A percentile compares a stretch with the other conserved stretches of the same genome.
These are phyloP conservation scores for Sebastolobus altivelis DNA, from an alignment of 2,797 vertebrate genomes.

Conservation along the genomic window DNA sequence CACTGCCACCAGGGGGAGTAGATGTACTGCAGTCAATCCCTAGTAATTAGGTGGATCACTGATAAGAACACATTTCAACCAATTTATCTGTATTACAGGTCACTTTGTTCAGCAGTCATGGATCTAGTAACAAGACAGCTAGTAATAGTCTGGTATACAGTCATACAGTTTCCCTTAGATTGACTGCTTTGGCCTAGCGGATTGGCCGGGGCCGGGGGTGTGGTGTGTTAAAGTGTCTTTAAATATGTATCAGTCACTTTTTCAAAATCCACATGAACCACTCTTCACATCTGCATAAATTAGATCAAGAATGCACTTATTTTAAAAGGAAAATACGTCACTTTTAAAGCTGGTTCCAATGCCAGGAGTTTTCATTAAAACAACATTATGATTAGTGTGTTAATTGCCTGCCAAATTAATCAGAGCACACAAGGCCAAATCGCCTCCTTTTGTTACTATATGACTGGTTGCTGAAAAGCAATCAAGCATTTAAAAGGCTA, in stretches of 20 bases:
- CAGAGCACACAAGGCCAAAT: too few species aligned
- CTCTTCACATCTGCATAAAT: too few species aligned
- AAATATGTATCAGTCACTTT: background rate
- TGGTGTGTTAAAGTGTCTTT: background rate
- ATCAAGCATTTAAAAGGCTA: too few species aligned
- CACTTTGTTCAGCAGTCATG: background rate
- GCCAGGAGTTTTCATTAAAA: too few species aligned
- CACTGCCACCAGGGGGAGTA: constrained; percentile 79
- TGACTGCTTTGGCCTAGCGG: too few species aligned
- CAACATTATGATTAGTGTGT: too few species aligned
- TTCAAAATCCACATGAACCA: background rate
- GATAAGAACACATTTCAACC: background rate
- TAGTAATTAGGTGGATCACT: background rate
- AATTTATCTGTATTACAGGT: background rate
- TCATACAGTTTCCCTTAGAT: background rate
- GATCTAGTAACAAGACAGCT: background rate
- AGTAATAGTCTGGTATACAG: background rate
- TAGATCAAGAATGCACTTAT: background rate
- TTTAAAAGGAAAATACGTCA: background rate
- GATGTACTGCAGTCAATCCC: constrained; percentile 48
- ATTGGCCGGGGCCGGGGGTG: too few species aligned
- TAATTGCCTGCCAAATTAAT: too few species aligned
- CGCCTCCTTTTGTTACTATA: too few species aligned
- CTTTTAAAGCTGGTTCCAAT: too few species aligned
- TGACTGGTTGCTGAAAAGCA: too few species aligned